Percentiles rank a stretch among this genome's conserved stretches.
Conservation (phyloP, 1,140 invertebrate species). For the Cydia splendana region DNA sequence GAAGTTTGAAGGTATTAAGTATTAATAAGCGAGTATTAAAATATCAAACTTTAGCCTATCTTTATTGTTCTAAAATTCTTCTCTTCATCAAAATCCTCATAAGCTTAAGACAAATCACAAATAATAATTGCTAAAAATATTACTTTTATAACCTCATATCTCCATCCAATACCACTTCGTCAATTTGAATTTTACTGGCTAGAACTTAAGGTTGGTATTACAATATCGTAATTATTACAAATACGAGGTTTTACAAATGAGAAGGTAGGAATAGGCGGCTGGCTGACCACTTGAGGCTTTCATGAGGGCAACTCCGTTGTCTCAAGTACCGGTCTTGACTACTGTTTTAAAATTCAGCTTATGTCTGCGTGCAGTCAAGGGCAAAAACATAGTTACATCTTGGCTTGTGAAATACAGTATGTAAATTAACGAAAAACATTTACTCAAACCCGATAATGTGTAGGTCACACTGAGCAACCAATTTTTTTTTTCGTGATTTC, state of each 20-base stretch:
- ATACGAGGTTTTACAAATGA: neutral
- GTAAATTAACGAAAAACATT: too few species aligned
- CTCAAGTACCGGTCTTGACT: neutral
- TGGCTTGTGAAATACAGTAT: neutral
- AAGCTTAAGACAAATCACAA: slow-evolving; percentile 18
- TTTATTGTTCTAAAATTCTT: neutral
- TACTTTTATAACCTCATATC: neutral
- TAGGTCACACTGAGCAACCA: too few species aligned
- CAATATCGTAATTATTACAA: neutral
- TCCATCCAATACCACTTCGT: neutral
- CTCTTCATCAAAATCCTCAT: neutral
- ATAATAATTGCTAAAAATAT: slow-evolving; percentile 2
- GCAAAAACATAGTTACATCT: neutral
- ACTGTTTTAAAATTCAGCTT: slow-evolving; percentile 10
- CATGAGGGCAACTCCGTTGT: slow-evolving; percentile 13
- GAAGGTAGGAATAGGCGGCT: neutral
- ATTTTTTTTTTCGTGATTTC: too few species aligned
- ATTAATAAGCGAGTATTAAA: neutral
- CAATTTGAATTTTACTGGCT: neutral
- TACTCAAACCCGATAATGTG: too few species aligned
- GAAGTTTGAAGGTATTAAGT: too few species aligned
- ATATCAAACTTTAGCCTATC: neutral
- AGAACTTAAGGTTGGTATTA: neutral
- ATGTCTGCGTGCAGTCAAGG: neutral
- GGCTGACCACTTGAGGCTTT: neutral